Evolutionary conservation across 2,888 invertebrate genomes (phyloP).

Genomic region (Latheticus oryzae): DNA sequence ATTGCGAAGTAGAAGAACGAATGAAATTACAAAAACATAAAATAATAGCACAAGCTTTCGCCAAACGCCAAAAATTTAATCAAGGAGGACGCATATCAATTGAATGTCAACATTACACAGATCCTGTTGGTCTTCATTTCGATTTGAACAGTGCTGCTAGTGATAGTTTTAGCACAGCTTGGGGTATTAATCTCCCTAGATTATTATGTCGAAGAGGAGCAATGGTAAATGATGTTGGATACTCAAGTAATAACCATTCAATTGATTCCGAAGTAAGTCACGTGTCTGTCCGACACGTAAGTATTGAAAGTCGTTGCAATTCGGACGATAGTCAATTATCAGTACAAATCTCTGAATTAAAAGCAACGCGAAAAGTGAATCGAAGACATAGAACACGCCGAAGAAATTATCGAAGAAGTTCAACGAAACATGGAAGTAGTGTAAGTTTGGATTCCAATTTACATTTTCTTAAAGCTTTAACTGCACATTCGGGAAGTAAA

Average conservation of each 20-base stretch:
- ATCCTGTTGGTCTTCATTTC: conserved; percentile 87
- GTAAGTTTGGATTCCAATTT: conserved; percentile 86
- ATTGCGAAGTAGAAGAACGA: conserved; percentile 75
- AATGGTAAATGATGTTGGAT: conserved; percentile 72
- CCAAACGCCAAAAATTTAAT: conserved; percentile 85
- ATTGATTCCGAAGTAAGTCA: conserved; percentile 75
- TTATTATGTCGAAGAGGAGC: conserved; percentile 88
- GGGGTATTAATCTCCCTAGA: conserved; percentile 91
- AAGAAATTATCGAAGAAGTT: conserved; percentile 54
- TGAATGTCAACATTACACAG: conserved; percentile 88
- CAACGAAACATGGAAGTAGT: conserved; percentile 69
- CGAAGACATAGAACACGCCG: conserved; percentile 45
- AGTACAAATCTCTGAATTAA: conserved; percentile 86
- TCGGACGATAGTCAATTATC: conserved; percentile 90
- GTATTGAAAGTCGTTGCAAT: conserved; percentile 87
- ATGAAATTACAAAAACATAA: conserved; percentile 85
- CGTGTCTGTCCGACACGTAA: conserved; percentile 81
- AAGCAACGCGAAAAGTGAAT: conserved; percentile 76
- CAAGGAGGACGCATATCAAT: conserved; percentile 88
- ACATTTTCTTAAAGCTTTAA: conserved; percentile 74
- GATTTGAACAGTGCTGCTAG: conserved; percentile 79
- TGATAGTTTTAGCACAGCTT: conserved; percentile 89
- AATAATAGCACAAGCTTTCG: conserved; percentile 91
- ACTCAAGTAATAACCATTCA: conserved; percentile 70
- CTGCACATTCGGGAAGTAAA: conserved; percentile 68